These are phyloP conservation scores for Pentamera pediparva DNA, from an alignment of 53 echinoderm and acorn worm species.

Conservation along the genomic window DNA sequence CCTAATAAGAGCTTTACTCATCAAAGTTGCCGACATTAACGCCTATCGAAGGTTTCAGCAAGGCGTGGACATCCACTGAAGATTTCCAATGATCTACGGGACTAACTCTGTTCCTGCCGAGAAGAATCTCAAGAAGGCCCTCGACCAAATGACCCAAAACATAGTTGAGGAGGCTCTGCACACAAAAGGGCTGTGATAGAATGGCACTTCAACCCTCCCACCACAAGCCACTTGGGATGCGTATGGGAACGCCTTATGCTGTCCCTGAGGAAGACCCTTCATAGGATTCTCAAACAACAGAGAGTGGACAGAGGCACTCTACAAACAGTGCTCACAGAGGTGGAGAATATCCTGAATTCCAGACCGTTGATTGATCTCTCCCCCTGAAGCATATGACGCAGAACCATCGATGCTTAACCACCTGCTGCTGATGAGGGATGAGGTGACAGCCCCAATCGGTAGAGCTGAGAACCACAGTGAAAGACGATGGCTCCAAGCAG, in stretches of 20 bases:
- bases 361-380: neutral
- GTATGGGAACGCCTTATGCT: slow-evolving; percentile 18
- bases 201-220: slow-evolving; percentile 10
- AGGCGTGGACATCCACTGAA: slow-evolving; percentile 32
- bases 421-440: slow-evolving; percentile 21
- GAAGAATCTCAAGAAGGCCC: slow-evolving; percentile 19
- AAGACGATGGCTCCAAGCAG: slow-evolving; percentile 13
- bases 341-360: slow-evolving; percentile 1
- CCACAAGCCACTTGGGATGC: slow-evolving; percentile 19
- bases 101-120: slow-evolving; percentile 35
- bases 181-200: slow-evolving; percentile 33
- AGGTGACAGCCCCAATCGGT: neutral
- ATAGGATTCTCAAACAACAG: too few relatives aligned
- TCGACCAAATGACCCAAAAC: slow-evolving; percentile 18
- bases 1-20: slow-evolving; percentile 15
- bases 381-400: neutral
- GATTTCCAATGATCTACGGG: slow-evolving; percentile 33
- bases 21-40: slow-evolving; percentile 36
- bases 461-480: neutral
- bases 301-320: too few relatives aligned
- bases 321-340: slow-evolving; percentile 39
- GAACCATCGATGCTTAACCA: slow-evolving; percentile 27
- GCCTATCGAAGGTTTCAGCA: slow-evolving; percentile 39
- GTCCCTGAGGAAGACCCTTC: slow-evolving; percentile 5
- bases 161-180: slow-evolving; percentile 14